Evolutionary conservation across 2,797 vertebrate species (phyloP).

Genomic region (Syngnathus rostellatus): DNA sequence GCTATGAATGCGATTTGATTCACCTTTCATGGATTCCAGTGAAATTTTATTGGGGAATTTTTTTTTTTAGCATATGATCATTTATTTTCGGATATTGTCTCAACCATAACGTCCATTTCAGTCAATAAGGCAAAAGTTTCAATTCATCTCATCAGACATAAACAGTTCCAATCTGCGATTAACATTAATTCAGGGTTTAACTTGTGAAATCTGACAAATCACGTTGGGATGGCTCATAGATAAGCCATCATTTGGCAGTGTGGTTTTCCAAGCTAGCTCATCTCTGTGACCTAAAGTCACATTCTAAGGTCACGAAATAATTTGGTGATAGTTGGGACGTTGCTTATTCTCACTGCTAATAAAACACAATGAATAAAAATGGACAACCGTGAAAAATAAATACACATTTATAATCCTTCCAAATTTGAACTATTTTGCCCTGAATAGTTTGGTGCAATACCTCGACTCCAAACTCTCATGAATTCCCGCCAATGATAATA

Average conservation of each 20-base stretch:
- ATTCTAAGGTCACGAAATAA: background rate
- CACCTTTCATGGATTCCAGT: slow-evolving; percentile 5
- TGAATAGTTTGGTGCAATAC: background rate
- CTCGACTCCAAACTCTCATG: background rate
- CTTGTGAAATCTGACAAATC: slow-evolving; percentile 60
- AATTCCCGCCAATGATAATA: background rate
- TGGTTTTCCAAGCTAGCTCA: slow-evolving; percentile 39
- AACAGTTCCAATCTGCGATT: slow-evolving; percentile 57
- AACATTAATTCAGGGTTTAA: slow-evolving; percentile 58
- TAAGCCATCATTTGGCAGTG: slow-evolving; percentile 44
- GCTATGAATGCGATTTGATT: background rate
- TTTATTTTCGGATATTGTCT: background rate
- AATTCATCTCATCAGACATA: slow-evolving; percentile 32
- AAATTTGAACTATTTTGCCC: background rate
- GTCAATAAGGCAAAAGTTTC: slow-evolving; percentile 13
- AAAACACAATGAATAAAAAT: too few species aligned
- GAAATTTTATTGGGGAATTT: background rate
- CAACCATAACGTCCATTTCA: background rate
- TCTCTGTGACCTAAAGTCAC: slow-evolving; percentile 21
- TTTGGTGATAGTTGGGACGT: background rate
- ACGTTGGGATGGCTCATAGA: slow-evolving; percentile 44
- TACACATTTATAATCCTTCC: background rate
- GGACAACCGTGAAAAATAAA: background rate
- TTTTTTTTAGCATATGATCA: too few species aligned
- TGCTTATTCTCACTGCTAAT: background rate